Evolutionary conservation across 2,797 vertebrate species (phyloP), one percentile per base, ranked within the genome.

Genomic region (Iguana delicatissima): DNA sequence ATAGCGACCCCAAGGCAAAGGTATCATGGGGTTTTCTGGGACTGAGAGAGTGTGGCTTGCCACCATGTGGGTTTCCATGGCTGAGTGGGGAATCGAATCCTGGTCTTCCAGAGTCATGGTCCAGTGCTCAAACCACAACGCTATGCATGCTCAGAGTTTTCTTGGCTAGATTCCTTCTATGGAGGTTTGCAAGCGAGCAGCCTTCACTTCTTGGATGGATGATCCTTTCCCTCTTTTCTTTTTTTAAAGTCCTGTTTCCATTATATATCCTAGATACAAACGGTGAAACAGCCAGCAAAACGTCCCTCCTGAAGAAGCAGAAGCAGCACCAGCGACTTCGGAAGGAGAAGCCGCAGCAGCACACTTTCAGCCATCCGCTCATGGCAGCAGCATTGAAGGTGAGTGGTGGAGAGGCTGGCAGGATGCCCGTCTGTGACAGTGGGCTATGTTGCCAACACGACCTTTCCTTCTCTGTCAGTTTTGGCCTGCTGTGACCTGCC

Each of bases 331-430:
- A 97, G 90, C 98, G 98, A 42, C 92, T 93, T 86, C 98, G 98
- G 0, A 98, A 98, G 92, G 98, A 99, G 10, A 99, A 98, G 92
- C 91, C 95, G 3, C 96, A 97, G 50, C 98, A 98, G 77, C 98
- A 98, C 95, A 98, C 14, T 1, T 99, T 99, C 94, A 92, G 96
- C 0, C 99, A 99, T 93, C 97, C 91, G 0, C 97, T 99, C 69
- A 92, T 99, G 94, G 98, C 98, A 0, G 94, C 98, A 1, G 95
- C 98, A 0, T 96, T 99, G 38, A 99, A 99, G 98, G 99, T 99
- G 97, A 77, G 80, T 55, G 14, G 32, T 62, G 38, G 22, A 26
- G 16, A 29, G 20, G 55, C 69, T 24, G 14, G 50, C 18, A n/a
- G 4, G 50, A 12, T 16, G 52, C 22, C 46, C 7, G 9, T 20